phyloP scores from a whole-genome alignment of 2,888 invertebrate genomes.

The Ichneumon xanthorius region DNA sequence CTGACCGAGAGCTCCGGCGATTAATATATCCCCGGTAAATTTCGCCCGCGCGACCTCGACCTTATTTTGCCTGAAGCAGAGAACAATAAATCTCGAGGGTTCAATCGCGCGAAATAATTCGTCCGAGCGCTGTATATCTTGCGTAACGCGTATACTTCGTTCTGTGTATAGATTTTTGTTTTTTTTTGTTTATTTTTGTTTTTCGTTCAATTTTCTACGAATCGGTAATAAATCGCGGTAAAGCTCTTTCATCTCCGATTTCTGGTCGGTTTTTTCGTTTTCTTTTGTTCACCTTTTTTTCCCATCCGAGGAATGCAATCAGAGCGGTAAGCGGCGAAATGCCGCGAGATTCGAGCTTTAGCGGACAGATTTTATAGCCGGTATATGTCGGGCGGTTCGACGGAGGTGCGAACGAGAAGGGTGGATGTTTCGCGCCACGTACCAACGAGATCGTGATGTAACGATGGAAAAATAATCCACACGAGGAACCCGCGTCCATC shows the following conservation, averaged over 20 bases:
- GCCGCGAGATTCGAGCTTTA: slow-evolving; percentile 35
- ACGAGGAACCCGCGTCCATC: not conserved
- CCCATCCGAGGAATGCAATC: slow-evolving; percentile 33
- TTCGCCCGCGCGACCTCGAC: slow-evolving; percentile 33
- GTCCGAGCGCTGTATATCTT: not conserved
- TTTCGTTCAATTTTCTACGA: slow-evolving; percentile 4
- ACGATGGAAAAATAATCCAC: slow-evolving; percentile 63
- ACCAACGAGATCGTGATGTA: slow-evolving; percentile 55
- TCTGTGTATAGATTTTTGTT: not conserved
- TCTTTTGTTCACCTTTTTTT: not conserved
- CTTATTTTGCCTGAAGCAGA: slow-evolving; percentile 7
- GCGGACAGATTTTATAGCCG: slow-evolving; percentile 54
- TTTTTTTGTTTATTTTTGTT: not conserved
- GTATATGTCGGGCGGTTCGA: not conserved
- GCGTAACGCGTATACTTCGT: not conserved
- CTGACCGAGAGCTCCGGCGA: slow-evolving; percentile 66
- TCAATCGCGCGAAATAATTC: slow-evolving; percentile 27
- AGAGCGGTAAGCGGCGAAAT: slow-evolving; percentile 30
- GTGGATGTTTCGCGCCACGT: slow-evolving; percentile 43
- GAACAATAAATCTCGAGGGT: slow-evolving; percentile 29
- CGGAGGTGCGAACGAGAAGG: not conserved
- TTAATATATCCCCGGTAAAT: slow-evolving; percentile 74
- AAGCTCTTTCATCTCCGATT: slow-evolving; percentile 1
- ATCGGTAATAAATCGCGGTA: slow-evolving; percentile 8
- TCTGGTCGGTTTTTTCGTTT: slow-evolving; percentile 1